Base-by-base conservation (phyloP, 2,888 invertebrate species). In the Eilema caniola region DNA sequence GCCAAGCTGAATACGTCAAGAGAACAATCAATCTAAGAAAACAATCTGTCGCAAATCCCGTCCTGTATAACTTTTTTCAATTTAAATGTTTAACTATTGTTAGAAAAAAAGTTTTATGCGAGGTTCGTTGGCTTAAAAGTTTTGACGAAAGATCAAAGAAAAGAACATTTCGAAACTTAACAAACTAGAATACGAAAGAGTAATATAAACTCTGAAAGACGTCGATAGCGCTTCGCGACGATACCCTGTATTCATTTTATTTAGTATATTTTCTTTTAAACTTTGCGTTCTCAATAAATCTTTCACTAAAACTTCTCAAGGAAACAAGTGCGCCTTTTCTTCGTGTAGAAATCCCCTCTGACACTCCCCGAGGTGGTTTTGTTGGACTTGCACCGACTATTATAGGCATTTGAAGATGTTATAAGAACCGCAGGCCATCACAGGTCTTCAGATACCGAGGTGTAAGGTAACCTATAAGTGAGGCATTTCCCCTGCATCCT, bases 61-160 rank as follows among this genome's bases (percentile, higher is more conserved):
- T 25, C 25, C 59, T 28, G 20, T 28, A 24, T 59, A 59, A 59
- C 24, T 25, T 59, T 59, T 59, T 16, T 25, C 59, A 59, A 59
- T 59, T 25, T 59, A 59, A 59, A 59, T 59, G 25, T 59, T 59
- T 59, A 59, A 59, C 59, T 59, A 25, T 59, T 25, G 24, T 24
- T 24, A 25, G 16, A 28, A 53, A 47, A n/a, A 59, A 25, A 28
- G 8, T 16, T 25, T 28, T 16, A 1, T 25, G 7, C 7, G 16
- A 59, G 25, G 59, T 20, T 53, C 8, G n/a, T 10, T n/a, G 20
- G 28, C 25, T 59, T 25, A 25, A 59, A 59, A 59, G 16, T 59
- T 57, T 57, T 57, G 24, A 57, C 12, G 3, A 12, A 57, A 57
- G 57, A 57, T 59, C 53, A 53, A n/a, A 53, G 59, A 59, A 59